These are phyloP conservation scores for Apodemia duryi DNA, from an alignment of 2,888 invertebrate species.

Conservation along the genomic window DNA sequence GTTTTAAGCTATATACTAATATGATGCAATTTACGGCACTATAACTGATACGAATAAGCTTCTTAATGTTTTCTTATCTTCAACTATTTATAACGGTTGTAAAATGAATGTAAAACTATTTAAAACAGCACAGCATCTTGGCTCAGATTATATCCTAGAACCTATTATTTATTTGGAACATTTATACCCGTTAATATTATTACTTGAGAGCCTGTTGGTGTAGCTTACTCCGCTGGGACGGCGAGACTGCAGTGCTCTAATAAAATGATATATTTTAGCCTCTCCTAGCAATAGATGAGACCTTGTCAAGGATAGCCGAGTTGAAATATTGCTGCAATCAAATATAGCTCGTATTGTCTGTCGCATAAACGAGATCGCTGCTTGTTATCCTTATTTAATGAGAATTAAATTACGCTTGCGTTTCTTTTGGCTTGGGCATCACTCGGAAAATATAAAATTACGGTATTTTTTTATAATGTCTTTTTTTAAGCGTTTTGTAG, in stretches of 20 bases:
- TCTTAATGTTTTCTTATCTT: no score
- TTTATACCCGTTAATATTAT: neutral
- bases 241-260: neutral
- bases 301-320: constrained; percentile 4
- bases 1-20: no score
- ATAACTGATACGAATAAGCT: no score
- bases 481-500: no score
- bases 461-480: no score
- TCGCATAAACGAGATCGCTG: neutral
- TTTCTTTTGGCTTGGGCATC: no score
- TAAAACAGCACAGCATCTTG: neutral
- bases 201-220: neutral
- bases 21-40: no score
- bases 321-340: neutral
- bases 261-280: neutral
- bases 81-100: no score
- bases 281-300: neutral
- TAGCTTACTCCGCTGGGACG: neutral
- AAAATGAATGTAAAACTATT: neutral
- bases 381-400: neutral
- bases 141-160: neutral
- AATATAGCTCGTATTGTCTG: neutral
- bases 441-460: no score
- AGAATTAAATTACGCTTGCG: neutral
- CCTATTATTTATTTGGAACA: neutral